Conservation (phyloP, 2,797 vertebrate species). For the Cheracebus regulus region DNA sequence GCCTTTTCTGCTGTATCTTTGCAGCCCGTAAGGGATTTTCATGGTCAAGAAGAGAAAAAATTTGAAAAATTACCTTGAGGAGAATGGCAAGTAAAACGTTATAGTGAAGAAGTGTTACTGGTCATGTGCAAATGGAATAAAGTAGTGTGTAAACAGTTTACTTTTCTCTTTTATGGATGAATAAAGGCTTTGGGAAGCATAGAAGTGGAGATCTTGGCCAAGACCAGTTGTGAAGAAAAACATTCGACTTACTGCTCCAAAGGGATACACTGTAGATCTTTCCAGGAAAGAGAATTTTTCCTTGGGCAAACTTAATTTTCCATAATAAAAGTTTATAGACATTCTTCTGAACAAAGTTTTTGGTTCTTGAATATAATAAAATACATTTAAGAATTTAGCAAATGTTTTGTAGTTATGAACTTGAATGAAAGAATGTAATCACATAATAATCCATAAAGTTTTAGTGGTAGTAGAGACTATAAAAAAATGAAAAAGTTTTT, state of each 20-base stretch:
- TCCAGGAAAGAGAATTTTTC: conserved; percentile 47
- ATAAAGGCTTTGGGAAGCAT: not conserved
- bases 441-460: conserved; percentile 18
- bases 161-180: not conserved
- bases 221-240: not conserved
- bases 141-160: not conserved
- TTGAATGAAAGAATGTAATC: not conserved
- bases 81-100: not conserved
- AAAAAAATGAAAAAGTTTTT: conserved; percentile 22
- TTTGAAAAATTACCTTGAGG: not conserved
- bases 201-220: not conserved
- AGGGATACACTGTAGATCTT: not conserved
- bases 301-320: conserved; percentile 24
- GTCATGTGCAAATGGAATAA: not conserved
- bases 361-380: not conserved
- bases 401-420: not conserved
- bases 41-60: conserved; percentile 3
- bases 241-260: not conserved
- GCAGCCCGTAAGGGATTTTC: not conserved
- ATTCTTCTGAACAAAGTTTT: conserved; percentile 48
- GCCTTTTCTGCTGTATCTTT: not conserved
- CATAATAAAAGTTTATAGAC: conserved; percentile 26
- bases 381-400: conserved; percentile 42
- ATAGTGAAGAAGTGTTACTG: not conserved
- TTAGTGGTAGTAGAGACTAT: not conserved